Evolutionary conservation across 1,140 invertebrate genomes (phyloP).

Genomic region (Euschistus heros): DNA sequence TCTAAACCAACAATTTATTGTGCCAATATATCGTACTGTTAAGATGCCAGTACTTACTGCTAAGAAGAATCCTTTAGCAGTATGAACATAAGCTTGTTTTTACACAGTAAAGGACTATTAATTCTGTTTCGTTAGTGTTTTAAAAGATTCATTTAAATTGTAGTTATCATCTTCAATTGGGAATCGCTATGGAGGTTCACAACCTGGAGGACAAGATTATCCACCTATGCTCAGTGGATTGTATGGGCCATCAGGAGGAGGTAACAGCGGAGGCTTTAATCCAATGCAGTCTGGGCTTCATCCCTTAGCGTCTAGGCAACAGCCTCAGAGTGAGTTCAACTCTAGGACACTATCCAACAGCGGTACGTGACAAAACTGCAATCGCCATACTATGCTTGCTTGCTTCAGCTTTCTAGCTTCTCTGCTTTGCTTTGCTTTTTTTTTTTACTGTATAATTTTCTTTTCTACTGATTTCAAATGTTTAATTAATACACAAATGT

Average conservation of each 20-base stretch:
- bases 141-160: not conserved
- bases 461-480: not conserved
- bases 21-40: too few species aligned
- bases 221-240: not conserved
- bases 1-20: too few species aligned
- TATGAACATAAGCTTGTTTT: too few species aligned
- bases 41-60: too few species aligned
- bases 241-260: not conserved
- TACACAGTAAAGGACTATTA: too few species aligned
- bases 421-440: not conserved
- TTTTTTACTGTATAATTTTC: not conserved
- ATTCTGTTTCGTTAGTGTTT: too few species aligned
- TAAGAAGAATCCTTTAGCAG: too few species aligned
- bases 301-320: not conserved
- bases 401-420: not conserved
- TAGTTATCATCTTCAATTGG: conserved; percentile 6
- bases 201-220: not conserved
- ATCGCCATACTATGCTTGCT: not conserved
- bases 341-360: conserved; percentile 8
- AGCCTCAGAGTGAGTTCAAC: conserved; percentile 19
- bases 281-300: conserved; percentile 21
- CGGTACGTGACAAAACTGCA: conserved; percentile 20
- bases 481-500: too few species aligned
- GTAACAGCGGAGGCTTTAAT: conserved; percentile 17
- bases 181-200: not conserved